phyloP scores from a whole-genome alignment of 2,888 invertebrate species.

The Tanytarsus gracilentus region DNA sequence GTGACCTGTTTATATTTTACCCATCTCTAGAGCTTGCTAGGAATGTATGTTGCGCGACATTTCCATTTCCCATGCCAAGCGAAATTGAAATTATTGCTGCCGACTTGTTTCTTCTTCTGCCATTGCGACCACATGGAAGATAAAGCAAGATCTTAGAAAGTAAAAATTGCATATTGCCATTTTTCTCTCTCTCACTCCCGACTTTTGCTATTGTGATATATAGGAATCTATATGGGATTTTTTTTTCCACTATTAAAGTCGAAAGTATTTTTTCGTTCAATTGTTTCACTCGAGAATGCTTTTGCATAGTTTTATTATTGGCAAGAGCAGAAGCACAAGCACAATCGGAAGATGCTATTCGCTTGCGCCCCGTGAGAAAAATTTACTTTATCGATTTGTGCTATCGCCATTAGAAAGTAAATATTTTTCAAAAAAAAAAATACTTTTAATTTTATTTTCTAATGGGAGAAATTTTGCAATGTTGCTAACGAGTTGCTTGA shows the following conservation, averaged over 20 bases:
- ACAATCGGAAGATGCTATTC: not conserved
- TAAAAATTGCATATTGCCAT: constrained; percentile 6
- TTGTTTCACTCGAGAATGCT: too few species aligned
- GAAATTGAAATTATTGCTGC: not conserved
- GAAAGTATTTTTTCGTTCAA: too few species aligned
- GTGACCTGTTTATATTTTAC: constrained; percentile 1
- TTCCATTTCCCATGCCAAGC: not conserved
- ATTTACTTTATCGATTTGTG: not conserved
- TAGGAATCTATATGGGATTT: too few species aligned
- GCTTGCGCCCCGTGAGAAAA: not conserved
- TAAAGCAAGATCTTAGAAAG: constrained; percentile 2
- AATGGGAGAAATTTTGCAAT: too few species aligned
- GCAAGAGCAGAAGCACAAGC: not conserved
- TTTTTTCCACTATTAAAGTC: too few species aligned
- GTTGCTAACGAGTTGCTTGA: too few species aligned
- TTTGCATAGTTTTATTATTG: too few species aligned
- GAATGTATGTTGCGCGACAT: not conserved
- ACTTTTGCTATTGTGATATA: not conserved
- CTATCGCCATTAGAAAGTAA: constrained; percentile 1
- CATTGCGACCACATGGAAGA: too few species aligned
- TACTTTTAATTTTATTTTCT: too few species aligned
- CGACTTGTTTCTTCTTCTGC: not conserved
- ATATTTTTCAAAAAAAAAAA: not conserved
- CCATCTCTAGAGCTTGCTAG: too few species aligned
- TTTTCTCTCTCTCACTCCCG: not conserved